Evolutionary conservation across 2,113 vertebrate genomes (phyloP), one percentile per base, ranked within the genome.

Genomic region (Polyodon spathula): DNA sequence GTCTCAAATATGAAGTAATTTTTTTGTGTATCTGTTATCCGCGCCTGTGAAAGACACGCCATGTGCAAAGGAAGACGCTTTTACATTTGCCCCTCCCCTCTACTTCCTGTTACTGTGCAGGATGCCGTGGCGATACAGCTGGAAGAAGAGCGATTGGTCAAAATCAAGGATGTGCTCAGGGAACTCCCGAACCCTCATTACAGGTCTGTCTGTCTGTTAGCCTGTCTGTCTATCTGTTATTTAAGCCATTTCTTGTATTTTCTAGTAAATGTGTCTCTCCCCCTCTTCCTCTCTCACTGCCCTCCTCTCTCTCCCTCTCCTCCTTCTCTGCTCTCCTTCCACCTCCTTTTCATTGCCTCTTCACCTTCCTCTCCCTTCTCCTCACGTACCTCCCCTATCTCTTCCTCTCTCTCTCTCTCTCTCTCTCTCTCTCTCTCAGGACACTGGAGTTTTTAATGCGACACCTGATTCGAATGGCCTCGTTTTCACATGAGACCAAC

Each of bases 381-480:
- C n/a, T n/a, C n/a, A n/a, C n/a, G n/a, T n/a, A n/a, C n/a, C n/a
- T n/a, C n/a, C n/a, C n/a, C n/a, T n/a, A n/a, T 52, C 8, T 51
- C 37, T 39, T 4, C 6, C 59, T 53, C 2, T 62, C 1, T 0
- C 1, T 16, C 6, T 1, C 8, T 6, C 48, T 50, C 40, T 1
- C 5, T 4, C 8, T 6, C n/a, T 43, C n/a, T 8, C 1, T 11
- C 37, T 62, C 46, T 40, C 1, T 11, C 74, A 98, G 95, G 81
- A 98, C 95, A 0, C 76, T 97, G 77, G 88, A 96, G 79, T 94
- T 85, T 72, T 77, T 97, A 61, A 98, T 96, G 93, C 73, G 74
- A 6, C 95, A 98, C 58, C 76, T 98, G 8, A 83, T 95, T 60
- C 84, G 51, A 65, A 92, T 98, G 92, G 92, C 93, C 0, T 87